Evolutionary conservation across 2,888 invertebrate species (phyloP).

Genomic region (Rotaria socialis): DNA sequence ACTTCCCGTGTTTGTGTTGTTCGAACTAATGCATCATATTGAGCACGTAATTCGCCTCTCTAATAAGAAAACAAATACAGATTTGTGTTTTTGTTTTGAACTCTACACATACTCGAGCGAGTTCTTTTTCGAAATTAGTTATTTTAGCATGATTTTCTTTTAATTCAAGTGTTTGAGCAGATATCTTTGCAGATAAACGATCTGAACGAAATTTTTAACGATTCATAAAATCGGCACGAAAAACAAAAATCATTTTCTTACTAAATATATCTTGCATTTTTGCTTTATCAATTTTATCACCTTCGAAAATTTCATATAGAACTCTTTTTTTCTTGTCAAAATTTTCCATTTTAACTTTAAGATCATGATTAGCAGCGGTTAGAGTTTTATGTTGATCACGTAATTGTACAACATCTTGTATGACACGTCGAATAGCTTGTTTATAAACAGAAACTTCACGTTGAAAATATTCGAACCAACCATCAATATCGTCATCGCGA

Average conservation of each 20-base stretch:
- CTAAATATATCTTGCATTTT: constrained; percentile 44
- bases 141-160: constrained; percentile 42
- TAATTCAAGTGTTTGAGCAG: constrained; percentile 39
- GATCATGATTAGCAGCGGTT: constrained; percentile 36
- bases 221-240: too few relatives aligned
- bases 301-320: constrained; percentile 41
- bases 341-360: constrained; percentile 39
- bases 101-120: constrained; percentile 35
- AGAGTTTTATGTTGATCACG: constrained; percentile 40
- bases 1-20: constrained; percentile 22
- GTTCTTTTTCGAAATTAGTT: constrained; percentile 37
- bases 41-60: constrained; percentile 28
- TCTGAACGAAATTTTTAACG: neutral
- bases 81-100: neutral
- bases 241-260: neutral
- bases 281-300: constrained; percentile 41
- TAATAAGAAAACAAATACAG: neutral
- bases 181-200: constrained; percentile 41
- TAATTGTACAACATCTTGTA: constrained; percentile 38
- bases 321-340: constrained; percentile 44
- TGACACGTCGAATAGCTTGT: constrained; percentile 38
- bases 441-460: constrained; percentile 38
- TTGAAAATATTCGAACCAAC: constrained; percentile 42
- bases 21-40: constrained; percentile 18
- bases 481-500: constrained; percentile 40